Conservation (phyloP, 2,797 vertebrate genomes). For the Coccyzus lansbergi region DNA sequence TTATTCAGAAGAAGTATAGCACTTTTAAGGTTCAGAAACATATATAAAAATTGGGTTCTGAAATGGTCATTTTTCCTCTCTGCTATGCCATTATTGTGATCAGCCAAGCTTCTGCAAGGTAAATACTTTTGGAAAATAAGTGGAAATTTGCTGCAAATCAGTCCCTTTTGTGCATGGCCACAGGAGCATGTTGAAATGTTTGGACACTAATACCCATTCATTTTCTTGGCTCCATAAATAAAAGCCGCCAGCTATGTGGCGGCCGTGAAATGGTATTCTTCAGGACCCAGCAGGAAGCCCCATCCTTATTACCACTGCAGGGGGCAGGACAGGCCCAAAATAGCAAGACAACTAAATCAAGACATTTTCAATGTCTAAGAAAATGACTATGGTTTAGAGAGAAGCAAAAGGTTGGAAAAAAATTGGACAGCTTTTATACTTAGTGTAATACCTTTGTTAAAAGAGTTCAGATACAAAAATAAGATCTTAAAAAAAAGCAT, state of each 20-base stretch:
- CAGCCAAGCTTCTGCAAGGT: constrained; percentile 85
- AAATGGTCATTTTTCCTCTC: constrained; percentile 80
- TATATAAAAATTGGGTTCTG: constrained; percentile 74
- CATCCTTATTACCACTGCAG: constrained; percentile 99
- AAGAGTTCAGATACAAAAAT: constrained; percentile 77
- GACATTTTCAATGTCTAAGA: constrained; percentile 99
- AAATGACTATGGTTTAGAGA: constrained; percentile 93
- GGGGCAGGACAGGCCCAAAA: constrained; percentile 94
- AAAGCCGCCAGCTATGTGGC: constrained; percentile 98
- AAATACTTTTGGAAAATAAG: constrained; percentile 99
- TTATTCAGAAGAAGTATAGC: constrained; percentile 71
- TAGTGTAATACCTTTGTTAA: constrained; percentile 82
- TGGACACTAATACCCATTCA: constrained; percentile 99
- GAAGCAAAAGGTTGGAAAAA: constrained; percentile 86
- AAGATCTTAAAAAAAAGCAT: constrained; percentile 60
- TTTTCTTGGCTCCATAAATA: constrained; percentile 99
- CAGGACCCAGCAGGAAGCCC: constrained; percentile 97
- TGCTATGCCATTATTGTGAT: constrained; percentile 81
- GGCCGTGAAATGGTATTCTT: constrained; percentile 99
- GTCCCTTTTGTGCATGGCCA: constrained; percentile 99
- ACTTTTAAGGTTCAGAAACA: constrained; percentile 75
- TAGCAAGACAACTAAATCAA: constrained; percentile 99
- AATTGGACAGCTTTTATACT: constrained; percentile 81
- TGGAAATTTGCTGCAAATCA: constrained; percentile 99
- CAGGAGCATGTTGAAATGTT: constrained; percentile 99